Percentiles rank a stretch among this genome's conserved stretches.
phyloP scores from a whole-genome alignment of 1,140 invertebrate genomes.

The Leptinotarsa lineolata region DNA sequence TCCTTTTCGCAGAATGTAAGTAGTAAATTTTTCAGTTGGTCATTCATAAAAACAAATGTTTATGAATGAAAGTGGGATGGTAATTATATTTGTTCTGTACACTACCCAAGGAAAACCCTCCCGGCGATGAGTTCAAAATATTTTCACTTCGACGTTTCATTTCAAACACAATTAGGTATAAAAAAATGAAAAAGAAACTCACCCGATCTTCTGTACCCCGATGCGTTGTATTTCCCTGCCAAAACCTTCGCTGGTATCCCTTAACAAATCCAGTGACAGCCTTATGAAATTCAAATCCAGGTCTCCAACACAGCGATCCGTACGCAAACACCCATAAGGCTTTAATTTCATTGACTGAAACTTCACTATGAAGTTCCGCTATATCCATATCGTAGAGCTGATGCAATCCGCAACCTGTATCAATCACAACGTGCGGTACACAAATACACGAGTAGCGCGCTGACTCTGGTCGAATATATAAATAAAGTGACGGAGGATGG shows the following conservation, averaged over 20 bases:
- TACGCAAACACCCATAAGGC: conserved; percentile 82
- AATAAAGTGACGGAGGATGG: too few relatives aligned
- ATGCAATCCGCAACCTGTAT: conserved; percentile 14
- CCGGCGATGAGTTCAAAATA: too few relatives aligned
- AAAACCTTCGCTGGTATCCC: conserved; percentile 79
- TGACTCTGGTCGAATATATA: neutral
- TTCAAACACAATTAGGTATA: too few relatives aligned
- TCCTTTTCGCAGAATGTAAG: too few relatives aligned
- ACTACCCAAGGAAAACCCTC: too few relatives aligned
- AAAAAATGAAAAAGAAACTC: conserved; percentile 41
- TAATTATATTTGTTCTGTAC: too few relatives aligned
- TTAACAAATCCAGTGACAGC: conserved; percentile 73
- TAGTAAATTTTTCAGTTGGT: too few relatives aligned
- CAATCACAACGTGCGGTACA: conserved; percentile 2
- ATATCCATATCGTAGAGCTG: conserved; percentile 21
- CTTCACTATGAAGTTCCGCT: conserved; percentile 36
- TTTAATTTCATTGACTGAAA: conserved; percentile 48
- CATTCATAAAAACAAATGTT: too few relatives aligned
- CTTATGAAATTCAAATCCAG: conserved; percentile 77
- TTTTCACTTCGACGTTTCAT: too few relatives aligned
- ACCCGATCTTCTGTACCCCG: conserved; percentile 79
- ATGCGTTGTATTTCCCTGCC: conserved; percentile 85
- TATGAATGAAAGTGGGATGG: too few relatives aligned
- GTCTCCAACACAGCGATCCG: conserved; percentile 85
- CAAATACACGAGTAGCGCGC: conserved; percentile 6